Base-by-base conservation (phyloP, 1,140 invertebrate genomes). In the Aphaenogaster rudis region DNA sequence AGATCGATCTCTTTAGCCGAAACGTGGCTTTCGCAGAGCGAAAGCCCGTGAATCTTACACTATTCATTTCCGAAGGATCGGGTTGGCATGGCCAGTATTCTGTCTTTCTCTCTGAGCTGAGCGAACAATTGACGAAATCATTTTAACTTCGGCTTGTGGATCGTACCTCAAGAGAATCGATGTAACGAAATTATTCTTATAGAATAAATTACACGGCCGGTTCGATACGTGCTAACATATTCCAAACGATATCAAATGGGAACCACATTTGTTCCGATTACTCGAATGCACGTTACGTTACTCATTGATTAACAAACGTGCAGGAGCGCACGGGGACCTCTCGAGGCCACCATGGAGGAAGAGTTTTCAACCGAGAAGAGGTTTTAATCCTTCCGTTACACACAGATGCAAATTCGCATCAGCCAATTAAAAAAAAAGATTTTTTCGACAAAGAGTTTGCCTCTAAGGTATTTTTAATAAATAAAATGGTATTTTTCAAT, bases 1-100 rank as follows among this genome's bases (percentile, higher is more conserved):
- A 82, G 79, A 82, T 81, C 66, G 52, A 71, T 42, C 50, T 45
- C 48, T 45, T 42, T 52, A 57, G n/a, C 36, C 66, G 9, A 71
- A 28, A 33, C 15, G 21, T 33, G 39, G 45, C 39, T 69, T 28
- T 42, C 13, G 54, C 33, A 54, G 67, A 79, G 17, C 59, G 21
- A 21, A 21, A 21, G 21, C 21, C 61, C 36, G 13, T 66, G 45
- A 54, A 54, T 42, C n/a, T 54, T 71, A 57, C 36, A 4, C 36
- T 67, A 79, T 59, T 59, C 17, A 33, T 21, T 54, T 57, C 9
- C 79, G 21, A 72, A 59, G 50, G 7, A 45, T 81, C 21, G 15
- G 33, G 3, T 15, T 39, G 13, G 36, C 77, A 13, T 52, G n/a
- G 64, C 6, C 6, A 36, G 42, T n/a, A 21, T 50, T 45, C 28